Evolutionary conservation across 2,888 invertebrate species (phyloP).

Genomic region (Atrina japonica): DNA sequence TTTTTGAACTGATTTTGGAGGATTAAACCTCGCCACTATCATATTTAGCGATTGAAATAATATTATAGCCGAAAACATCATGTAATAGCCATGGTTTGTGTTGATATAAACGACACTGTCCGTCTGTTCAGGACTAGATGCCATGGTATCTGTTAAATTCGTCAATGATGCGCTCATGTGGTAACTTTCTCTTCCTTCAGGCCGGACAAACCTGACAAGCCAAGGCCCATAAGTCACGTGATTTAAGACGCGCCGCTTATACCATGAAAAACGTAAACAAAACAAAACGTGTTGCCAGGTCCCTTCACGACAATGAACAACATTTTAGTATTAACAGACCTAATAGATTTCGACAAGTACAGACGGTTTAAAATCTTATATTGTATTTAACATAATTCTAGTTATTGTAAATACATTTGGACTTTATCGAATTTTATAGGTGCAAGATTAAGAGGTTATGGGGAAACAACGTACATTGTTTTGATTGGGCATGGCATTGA

Average conservation of each 20-base stretch:
- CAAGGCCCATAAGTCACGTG: slow-evolving; percentile 40
- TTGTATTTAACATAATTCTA: no score
- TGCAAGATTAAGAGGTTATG: no score
- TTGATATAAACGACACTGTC: slow-evolving; percentile 31
- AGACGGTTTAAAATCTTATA: no score
- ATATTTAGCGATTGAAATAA: slow-evolving; percentile 67
- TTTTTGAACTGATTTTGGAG: slow-evolving; percentile 46
- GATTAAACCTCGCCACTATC: slow-evolving; percentile 42
- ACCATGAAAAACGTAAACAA: slow-evolving; percentile 32
- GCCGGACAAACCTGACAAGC: slow-evolving; percentile 26
- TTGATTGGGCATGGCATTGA: no score
- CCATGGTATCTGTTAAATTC: slow-evolving; percentile 21
- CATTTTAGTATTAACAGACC: neutral
- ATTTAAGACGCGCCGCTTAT: slow-evolving; percentile 31
- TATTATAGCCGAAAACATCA: slow-evolving; percentile 60
- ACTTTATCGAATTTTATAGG: no score
- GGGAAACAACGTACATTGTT: no score
- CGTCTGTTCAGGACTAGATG: slow-evolving; percentile 5
- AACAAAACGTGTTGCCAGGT: slow-evolving; percentile 33
- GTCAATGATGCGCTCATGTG: slow-evolving; percentile 1
- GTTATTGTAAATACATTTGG: no score
- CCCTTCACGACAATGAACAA: slow-evolving; percentile 3
- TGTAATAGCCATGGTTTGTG: slow-evolving; percentile 60
- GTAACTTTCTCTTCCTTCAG: neutral
- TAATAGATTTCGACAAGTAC: no score